phyloP scores from a whole-genome alignment of 2,888 invertebrate species.

The Spodoptera littoralis region DNA sequence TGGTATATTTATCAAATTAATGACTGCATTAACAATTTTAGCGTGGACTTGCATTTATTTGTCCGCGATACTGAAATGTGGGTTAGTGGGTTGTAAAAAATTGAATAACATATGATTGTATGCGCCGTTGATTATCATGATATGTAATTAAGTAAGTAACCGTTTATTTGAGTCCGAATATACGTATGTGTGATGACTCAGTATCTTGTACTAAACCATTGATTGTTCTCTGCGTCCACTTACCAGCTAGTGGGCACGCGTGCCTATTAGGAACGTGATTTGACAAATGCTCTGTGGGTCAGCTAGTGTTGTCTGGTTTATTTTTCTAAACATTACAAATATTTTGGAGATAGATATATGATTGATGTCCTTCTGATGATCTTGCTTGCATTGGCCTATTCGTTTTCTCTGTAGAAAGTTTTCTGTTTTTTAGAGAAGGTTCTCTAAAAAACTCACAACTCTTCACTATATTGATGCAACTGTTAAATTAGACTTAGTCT shows the following conservation, averaged over 20 bases:
- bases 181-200: constrained; percentile 43
- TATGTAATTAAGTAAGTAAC: constrained; percentile 52
- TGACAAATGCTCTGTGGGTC: constrained; percentile 70
- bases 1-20: background rate
- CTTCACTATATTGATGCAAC: too few species aligned
- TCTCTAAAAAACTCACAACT: too few species aligned
- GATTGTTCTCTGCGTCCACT: constrained; percentile 48
- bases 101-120: constrained; percentile 35
- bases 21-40: constrained; percentile 13
- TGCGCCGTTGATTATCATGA: constrained; percentile 29
- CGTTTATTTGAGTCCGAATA: constrained; percentile 41
- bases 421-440: too few species aligned
- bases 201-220: constrained; percentile 51
- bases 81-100: constrained; percentile 43
- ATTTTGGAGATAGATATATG: constrained; percentile 16
- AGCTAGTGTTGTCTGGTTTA: constrained; percentile 67
- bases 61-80: constrained; percentile 13
- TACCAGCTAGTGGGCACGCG: constrained; percentile 43
- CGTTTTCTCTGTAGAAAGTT: too few species aligned
- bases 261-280: constrained; percentile 75
- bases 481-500: too few species aligned
- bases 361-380: constrained; percentile 14
- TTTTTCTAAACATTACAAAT: constrained; percentile 35
- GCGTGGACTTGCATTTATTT: constrained; percentile 39
- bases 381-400: too few species aligned